phyloP scores from a whole-genome alignment of 2,797 vertebrate species.

The Poeciliopsis infans region DNA sequence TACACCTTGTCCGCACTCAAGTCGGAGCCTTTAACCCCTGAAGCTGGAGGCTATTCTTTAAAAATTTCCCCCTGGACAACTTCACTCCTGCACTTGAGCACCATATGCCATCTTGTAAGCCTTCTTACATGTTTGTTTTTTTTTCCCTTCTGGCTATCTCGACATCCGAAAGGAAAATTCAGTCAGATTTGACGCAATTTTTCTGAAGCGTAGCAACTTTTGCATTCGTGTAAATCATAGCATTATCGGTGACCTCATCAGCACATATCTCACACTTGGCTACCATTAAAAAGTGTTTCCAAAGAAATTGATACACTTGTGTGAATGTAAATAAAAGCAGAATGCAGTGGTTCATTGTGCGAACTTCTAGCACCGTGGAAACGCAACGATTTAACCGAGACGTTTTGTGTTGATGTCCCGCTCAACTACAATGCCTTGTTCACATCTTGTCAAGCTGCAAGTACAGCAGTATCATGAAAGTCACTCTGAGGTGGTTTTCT shows the following conservation, averaged over 20 bases:
- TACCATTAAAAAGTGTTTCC: background rate
- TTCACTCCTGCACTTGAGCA: background rate
- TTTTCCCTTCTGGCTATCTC: background rate
- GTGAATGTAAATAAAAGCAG: background rate
- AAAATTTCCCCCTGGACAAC: background rate
- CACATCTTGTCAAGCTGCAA: background rate
- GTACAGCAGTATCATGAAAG: background rate
- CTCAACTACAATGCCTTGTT: background rate
- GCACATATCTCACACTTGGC: background rate
- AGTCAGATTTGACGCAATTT: background rate
- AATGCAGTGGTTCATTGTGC: background rate
- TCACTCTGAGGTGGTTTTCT: background rate
- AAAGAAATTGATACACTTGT: background rate
- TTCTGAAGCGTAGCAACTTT: background rate
- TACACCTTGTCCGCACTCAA: slow-evolving; percentile 15
- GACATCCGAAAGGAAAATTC: background rate
- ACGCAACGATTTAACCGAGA: background rate
- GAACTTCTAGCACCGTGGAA: background rate
- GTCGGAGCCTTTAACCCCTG: background rate
- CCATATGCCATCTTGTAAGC: background rate
- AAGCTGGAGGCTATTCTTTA: background rate
- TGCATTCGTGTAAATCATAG: background rate
- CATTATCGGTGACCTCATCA: background rate
- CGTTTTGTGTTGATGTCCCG: background rate
- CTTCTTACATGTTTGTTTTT: background rate